Evolutionary conservation across 2,888 invertebrate species (phyloP), one percentile per base, ranked within the genome.

Genomic region (Scaptomyza caliginosa): DNA sequence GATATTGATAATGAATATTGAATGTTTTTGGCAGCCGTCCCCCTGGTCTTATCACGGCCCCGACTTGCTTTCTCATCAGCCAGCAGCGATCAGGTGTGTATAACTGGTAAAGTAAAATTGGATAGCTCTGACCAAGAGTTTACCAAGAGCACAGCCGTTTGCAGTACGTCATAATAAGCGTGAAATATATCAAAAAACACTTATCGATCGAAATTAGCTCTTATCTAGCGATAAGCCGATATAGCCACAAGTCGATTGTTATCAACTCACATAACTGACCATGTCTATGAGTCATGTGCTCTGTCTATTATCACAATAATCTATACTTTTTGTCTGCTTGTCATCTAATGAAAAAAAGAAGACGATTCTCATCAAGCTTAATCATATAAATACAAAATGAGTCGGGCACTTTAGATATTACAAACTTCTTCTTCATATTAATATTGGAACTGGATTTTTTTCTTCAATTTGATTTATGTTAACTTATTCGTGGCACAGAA

Each of bases 1-100:
- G 45, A 64, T 70, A 77, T 70, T 74, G 83, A 83, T 83, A 82
- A 72, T 66, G 75, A 83, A 68, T 81, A 86, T 86, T 86, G 71
- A 84, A 77, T 63, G 58, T 66, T 75, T 81, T 74, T 63, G 69
- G 67, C 70, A 67, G 59, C 39, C 38, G 21, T n/a, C 42, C 16
- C 32, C 36, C 28, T 3, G 49, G 21, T 48, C 63, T 64, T 72
- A 84, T 81, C 82, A 46, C 7, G 1, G 8, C 43, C 24, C 21
- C 21, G n/a, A 16, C 21, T n/a, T 10, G 24, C 17, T 34, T 7
- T 26, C 32, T 42, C 21, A 10, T 40, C 58, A 58, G 32, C 11
- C 40, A 16, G 6, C 39, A 51, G 11, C 13, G 36, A 58, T 69
- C 54, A 30, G 26, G 30, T 60, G 36, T 36, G 38, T 13, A 8